Percentiles rank a stretch among this genome's conserved stretches.
phyloP scores from a whole-genome alignment of 1,140 invertebrate genomes.

The Heliconius hewitsoni region DNA sequence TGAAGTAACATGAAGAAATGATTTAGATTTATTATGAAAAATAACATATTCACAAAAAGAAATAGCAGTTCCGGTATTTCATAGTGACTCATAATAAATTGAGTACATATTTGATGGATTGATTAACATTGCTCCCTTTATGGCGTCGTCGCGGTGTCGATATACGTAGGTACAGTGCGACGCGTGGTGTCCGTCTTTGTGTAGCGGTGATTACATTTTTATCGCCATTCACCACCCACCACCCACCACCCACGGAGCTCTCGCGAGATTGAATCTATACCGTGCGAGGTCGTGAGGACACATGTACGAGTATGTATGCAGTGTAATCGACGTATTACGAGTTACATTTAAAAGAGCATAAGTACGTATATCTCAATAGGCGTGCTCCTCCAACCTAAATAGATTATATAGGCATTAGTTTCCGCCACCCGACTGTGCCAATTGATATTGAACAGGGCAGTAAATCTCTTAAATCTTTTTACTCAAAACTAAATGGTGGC shows the following conservation, averaged over 20 bases:
- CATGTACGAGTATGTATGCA: too few species aligned
- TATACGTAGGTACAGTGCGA: neutral
- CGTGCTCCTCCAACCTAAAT: too few species aligned
- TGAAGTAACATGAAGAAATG: neutral
- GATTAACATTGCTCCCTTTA: constrained; percentile 1
- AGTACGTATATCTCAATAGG: too few species aligned
- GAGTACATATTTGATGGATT: neutral
- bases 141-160: neutral
- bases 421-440: too few species aligned
- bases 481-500: too few species aligned
- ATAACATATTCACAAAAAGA: neutral
- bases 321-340: neutral
- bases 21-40: neutral
- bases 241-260: neutral
- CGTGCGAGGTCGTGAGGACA: neutral
- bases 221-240: neutral
- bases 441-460: too few species aligned
- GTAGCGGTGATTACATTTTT: constrained; percentile 15
- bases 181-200: neutral
- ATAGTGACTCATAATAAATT: neutral
- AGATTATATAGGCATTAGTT: too few species aligned
- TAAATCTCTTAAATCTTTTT: too few species aligned
- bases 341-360: neutral
- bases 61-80: neutral
- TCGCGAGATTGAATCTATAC: neutral